A percentile compares a stretch with the other conserved stretches of the same genome.
These are phyloP conservation scores for Chaunax sp. DNA, from an alignment of 2,797 vertebrate species.

Conservation along the genomic window DNA sequence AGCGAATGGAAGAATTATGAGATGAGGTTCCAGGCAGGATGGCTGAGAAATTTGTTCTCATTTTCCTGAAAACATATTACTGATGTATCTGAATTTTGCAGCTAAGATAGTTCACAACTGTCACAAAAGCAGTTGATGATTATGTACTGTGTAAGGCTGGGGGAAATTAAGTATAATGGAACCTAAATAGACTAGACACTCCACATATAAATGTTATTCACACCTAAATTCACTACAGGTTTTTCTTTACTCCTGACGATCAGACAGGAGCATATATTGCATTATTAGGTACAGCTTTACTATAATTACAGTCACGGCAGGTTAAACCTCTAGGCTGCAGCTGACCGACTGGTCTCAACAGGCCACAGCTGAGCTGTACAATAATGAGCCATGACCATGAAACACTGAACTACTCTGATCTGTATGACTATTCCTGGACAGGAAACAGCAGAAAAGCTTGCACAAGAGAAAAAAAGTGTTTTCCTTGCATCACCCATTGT, in stretches of 20 bases:
- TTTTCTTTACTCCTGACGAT: too few relatives aligned
- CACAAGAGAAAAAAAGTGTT: conserved; percentile 13
- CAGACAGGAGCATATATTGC: too few relatives aligned
- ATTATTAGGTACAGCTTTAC: too few relatives aligned
- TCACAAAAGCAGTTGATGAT: background rate
- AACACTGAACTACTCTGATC: conserved; percentile 8
- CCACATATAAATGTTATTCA: background rate
- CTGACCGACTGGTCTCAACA: conserved; percentile 17
- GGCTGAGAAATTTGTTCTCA: conserved; percentile 43
- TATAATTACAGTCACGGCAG: too few relatives aligned
- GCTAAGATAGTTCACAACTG: background rate
- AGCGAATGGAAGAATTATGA: conserved; percentile 53
- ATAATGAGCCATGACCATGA: too few relatives aligned
- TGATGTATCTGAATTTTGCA: background rate
- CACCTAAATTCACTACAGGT: too few relatives aligned
- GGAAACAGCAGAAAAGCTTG: conserved; percentile 19
- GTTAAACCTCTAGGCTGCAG: background rate
- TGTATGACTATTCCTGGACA: conserved; percentile 9
- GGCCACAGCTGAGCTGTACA: conserved; percentile 25
- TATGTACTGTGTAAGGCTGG: background rate
- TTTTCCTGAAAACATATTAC: conserved; percentile 8
- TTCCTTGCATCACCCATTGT: conserved; percentile 26
- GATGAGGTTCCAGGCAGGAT: conserved; percentile 48
- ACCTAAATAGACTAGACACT: background rate
- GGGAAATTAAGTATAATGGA: background rate